Evolutionary conservation across 37 sponge, comb jelly and placozoan genomes (phyloP).

Genomic region (Spongia lamella): DNA sequence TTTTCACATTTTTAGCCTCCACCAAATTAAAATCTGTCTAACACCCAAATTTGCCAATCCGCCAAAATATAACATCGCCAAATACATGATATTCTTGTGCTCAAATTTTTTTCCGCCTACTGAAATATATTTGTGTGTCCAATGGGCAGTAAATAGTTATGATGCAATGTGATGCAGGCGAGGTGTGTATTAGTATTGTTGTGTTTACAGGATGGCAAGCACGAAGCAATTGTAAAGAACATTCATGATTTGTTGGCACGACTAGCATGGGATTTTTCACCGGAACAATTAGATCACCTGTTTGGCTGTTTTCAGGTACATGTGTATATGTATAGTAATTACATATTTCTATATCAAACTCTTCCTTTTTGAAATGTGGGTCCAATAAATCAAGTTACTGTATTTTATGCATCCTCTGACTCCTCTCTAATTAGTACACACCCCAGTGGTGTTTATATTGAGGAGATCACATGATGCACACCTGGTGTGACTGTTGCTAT

Average conservation of each 20-base stretch:
- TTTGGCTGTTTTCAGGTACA: constrained; percentile 91
- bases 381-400: not conserved
- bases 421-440: not conserved
- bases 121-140: too few relatives aligned
- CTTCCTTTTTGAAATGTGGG: not conserved
- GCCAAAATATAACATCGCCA: too few relatives aligned
- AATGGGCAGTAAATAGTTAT: too few relatives aligned
- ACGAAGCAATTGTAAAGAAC: constrained; percentile 98
- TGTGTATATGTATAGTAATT: not conserved
- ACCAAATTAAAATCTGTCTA: too few relatives aligned
- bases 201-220: constrained; percentile 79
- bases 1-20: too few relatives aligned
- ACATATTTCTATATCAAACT: not conserved
- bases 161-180: too few relatives aligned
- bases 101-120: constrained; percentile 12
- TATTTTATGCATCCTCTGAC: not conserved
- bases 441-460: too few relatives aligned
- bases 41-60: too few relatives aligned
- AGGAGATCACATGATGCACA: too few relatives aligned
- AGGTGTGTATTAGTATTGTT: too few relatives aligned
- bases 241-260: constrained; percentile 92
- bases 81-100: too few relatives aligned
- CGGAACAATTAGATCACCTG: constrained; percentile 90
- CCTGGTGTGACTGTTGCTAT: not conserved
- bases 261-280: constrained; percentile 94